Evolutionary conservation across 2,797 vertebrate genomes (phyloP).

Genomic region (Anabas testudineus): DNA sequence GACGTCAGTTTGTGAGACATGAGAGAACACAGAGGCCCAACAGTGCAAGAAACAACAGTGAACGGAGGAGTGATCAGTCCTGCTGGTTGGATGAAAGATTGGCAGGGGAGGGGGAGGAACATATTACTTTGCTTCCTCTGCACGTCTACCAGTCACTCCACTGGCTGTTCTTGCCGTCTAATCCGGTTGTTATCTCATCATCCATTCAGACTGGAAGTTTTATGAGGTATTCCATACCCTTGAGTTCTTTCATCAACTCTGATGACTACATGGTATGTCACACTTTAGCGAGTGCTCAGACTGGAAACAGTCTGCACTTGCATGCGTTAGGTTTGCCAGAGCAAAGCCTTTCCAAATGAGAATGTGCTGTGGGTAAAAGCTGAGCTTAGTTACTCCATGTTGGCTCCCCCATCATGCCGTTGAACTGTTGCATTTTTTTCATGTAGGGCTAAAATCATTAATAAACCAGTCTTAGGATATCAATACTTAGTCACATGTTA

Average conservation of each 20-base stretch:
- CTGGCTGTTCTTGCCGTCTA: background rate
- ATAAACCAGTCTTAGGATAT: background rate
- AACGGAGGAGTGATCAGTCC: slow-evolving; percentile 13
- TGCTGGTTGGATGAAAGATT: slow-evolving; percentile 10
- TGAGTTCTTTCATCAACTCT: background rate
- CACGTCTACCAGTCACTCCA: slow-evolving; percentile 3
- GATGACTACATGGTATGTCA: background rate
- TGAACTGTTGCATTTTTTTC: background rate
- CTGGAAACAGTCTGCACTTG: background rate
- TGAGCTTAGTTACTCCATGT: background rate
- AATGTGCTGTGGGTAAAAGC: no score
- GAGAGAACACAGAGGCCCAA: slow-evolving; percentile 34
- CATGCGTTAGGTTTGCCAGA: background rate
- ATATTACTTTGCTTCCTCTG: background rate
- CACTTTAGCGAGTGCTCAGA: no score
- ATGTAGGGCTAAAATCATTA: background rate
- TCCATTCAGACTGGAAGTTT: background rate
- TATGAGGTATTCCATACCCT: background rate
- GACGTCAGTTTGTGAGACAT: slow-evolving; percentile 53
- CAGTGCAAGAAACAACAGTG: slow-evolving; percentile 29
- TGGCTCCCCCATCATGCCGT: background rate
- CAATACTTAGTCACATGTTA: background rate
- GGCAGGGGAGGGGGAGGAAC: background rate
- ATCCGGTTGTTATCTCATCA: background rate
- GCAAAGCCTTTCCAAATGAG: background rate